These are phyloP conservation scores for Actenoides hombroni DNA, from an alignment of 2,113 vertebrate species.

Conservation along the genomic window DNA sequence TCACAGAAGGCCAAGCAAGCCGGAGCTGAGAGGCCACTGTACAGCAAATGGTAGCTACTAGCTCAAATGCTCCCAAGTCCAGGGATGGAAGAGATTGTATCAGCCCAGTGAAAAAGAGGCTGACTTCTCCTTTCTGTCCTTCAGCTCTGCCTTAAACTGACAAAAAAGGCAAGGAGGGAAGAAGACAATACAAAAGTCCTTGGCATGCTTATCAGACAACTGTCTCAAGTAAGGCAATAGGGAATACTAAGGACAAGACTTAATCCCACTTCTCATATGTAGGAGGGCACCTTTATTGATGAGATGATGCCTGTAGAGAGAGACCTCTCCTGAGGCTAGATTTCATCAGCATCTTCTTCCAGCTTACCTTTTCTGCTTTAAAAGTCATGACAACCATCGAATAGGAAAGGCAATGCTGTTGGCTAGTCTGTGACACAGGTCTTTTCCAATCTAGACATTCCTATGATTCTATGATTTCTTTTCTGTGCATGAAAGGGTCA, in stretches of 20 bases:
- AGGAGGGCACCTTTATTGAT: not conserved
- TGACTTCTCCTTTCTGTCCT: not conserved
- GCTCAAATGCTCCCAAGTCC: not conserved
- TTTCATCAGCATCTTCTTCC: not conserved
- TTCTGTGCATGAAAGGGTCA: not conserved
- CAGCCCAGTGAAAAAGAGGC: not conserved
- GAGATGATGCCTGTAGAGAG: not conserved
- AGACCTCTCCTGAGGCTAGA: not conserved
- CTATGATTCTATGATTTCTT: not conserved
- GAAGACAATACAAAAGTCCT: not conserved
- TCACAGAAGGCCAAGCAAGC: not conserved
- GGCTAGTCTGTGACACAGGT: no score
- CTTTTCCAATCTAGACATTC: no score
- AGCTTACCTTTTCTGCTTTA: not conserved
- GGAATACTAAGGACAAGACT: not conserved
- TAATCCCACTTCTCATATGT: not conserved
- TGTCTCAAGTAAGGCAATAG: not conserved
- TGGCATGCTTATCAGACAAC: not conserved
- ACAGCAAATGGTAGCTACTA: not conserved
- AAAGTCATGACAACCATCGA: not conserved
- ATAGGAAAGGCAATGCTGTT: not conserved
- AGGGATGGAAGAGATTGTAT: not conserved
- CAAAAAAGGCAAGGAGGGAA: not conserved
- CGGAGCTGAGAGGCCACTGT: accelerated
- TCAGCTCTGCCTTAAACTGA: not conserved